Evolutionary conservation across 2,888 invertebrate genomes (phyloP).

Genomic region (Lasioglossum lativentre): DNA sequence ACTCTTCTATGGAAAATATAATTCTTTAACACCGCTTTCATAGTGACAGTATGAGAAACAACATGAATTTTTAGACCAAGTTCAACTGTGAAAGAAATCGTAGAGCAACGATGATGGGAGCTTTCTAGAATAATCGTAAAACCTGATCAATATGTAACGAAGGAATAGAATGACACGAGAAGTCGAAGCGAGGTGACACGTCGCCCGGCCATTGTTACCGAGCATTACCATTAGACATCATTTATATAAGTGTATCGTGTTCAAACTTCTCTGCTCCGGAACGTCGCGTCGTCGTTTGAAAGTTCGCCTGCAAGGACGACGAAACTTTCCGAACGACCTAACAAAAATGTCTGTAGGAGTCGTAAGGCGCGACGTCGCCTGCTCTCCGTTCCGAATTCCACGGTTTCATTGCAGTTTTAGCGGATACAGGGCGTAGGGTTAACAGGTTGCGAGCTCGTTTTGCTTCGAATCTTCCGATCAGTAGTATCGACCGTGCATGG

Average conservation of each 20-base stretch:
- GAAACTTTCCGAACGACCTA: background rate
- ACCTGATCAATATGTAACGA: background rate
- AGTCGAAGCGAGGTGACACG: background rate
- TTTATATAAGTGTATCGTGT: background rate
- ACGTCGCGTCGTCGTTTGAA: background rate
- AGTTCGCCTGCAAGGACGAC: background rate
- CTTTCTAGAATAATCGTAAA: background rate
- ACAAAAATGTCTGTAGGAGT: background rate
- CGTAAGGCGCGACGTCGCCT: background rate
- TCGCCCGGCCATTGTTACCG: background rate
- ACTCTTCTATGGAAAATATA: no score
- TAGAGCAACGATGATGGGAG: no score
- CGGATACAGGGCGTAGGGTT: background rate
- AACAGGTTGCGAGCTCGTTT: background rate
- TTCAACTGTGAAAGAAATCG: no score
- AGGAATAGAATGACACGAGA: background rate
- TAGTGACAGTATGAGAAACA: no score
- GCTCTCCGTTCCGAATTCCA: background rate
- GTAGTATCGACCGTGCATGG: slow-evolving; percentile 9
- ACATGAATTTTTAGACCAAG: no score
- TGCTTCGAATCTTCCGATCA: background rate
- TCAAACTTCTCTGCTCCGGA: background rate
- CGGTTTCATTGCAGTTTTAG: background rate
- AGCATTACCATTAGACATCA: slow-evolving; percentile 3
- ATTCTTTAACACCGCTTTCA: no score